Base-by-base conservation (phyloP, 2,888 invertebrate species). In the Acanthoscelides obtectus region DNA sequence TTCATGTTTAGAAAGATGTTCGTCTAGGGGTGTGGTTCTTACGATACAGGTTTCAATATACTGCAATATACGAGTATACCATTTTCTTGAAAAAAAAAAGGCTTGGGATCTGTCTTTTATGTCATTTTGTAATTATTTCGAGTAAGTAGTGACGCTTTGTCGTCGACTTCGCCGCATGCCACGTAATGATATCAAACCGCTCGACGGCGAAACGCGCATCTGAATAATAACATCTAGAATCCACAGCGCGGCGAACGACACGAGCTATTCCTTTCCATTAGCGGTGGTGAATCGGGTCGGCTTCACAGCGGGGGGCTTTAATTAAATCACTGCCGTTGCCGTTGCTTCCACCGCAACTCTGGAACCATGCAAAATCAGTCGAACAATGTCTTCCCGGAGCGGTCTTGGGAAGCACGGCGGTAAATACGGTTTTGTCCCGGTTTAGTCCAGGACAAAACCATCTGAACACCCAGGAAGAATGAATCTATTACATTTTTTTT, bases 261-360 rank as follows among this genome's bases (percentile, higher is more conserved):
- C 80, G 81, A 81, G 81, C 79, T 77, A 81, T 82, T 82, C 81
- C 79, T 81, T 81, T 81, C 80, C 80, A 82, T 81, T 81, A 80
- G 12, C 17, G 45, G 45, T 45, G 1, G 45, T 6, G 45, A 45
- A 45, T 45, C 45, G 45, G 45, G 5, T 17, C 45, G 45, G n/a
- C n/a, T n/a, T 45, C 45, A 6, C 45, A 45, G 45, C 45, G 12
- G 45, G 45, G 45, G 45, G 5, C 45, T 17, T 45, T 45, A 17
- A 45, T 45, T 45, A 45, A 45, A 45, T 45, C 45, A 17, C 45
- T 45, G 6, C 45, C 45, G n/a, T n/a, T n/a, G 17, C 45, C 45
- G 45, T 17, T 45, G 6, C 45, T 12, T 12, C 5, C 45, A 17
- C 45, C 45, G 45, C 12, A 6, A 17, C 45, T 12, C 45, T 45